Percentiles rank a stretch among this genome's conserved stretches.
Evolutionary conservation across 2,888 invertebrate species (phyloP).

Genomic region (Keiferia lycopersicella): DNA sequence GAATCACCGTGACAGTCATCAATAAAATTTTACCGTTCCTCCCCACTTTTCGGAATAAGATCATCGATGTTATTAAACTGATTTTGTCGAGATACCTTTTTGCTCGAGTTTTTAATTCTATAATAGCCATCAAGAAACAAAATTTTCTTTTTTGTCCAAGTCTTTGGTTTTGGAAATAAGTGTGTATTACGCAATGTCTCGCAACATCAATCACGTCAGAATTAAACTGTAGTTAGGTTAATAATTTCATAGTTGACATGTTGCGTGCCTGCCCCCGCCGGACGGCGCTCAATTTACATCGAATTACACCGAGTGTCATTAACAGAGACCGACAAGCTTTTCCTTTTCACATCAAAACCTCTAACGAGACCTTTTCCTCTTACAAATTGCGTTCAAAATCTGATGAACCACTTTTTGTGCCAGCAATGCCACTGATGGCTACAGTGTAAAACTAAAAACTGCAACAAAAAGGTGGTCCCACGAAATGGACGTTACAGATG

Average conservation of each 20-base stretch:
- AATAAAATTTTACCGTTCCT: slow-evolving; percentile 67
- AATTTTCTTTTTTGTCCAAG: neutral
- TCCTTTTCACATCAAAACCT: slow-evolving; percentile 36
- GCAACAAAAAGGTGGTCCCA: slow-evolving; percentile 74
- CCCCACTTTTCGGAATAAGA: slow-evolving; percentile 55
- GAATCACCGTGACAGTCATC: slow-evolving; percentile 69
- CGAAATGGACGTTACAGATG: slow-evolving; percentile 73
- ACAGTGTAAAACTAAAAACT: slow-evolving; percentile 69
- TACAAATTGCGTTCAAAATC: slow-evolving; percentile 49
- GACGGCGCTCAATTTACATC: slow-evolving; percentile 73
- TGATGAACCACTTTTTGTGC: slow-evolving; percentile 33
- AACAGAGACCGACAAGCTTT: slow-evolving; percentile 59
- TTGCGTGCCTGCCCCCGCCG: slow-evolving; percentile 69
- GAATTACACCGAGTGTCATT: slow-evolving; percentile 76
- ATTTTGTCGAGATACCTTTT: slow-evolving; percentile 35
- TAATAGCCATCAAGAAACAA: neutral
- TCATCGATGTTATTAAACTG: slow-evolving; percentile 59
- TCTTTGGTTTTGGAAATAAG: slow-evolving; percentile 12
- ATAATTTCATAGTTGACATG: slow-evolving; percentile 78
- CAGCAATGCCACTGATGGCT: slow-evolving; percentile 38
- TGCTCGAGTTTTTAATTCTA: neutral
- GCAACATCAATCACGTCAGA: slow-evolving; percentile 65
- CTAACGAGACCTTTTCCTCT: slow-evolving; percentile 42
- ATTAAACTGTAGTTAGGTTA: slow-evolving; percentile 66
- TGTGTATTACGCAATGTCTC: slow-evolving; percentile 39